These are phyloP conservation scores for Platysternon megacephalum DNA, from an alignment of 2,113 vertebrate species.

Conservation along the genomic window DNA sequence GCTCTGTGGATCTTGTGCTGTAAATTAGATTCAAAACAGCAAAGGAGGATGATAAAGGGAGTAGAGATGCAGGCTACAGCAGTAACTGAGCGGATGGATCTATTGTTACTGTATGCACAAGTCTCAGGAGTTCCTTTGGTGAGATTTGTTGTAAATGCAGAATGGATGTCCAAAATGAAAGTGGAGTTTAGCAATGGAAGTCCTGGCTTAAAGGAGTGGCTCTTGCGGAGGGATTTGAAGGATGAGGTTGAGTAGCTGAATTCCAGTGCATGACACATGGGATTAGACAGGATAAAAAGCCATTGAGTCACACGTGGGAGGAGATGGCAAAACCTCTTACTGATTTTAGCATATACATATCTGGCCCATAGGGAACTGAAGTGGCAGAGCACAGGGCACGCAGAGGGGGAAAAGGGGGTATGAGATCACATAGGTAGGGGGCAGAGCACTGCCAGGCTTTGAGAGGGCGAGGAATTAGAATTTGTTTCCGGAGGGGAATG, in stretches of 20 bases:
- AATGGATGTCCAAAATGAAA: not conserved
- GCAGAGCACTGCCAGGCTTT: not conserved
- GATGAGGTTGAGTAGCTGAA: not conserved
- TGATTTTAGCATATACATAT: not conserved
- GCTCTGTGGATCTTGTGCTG: not conserved
- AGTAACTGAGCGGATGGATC: not conserved
- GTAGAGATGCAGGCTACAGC: constrained; percentile 9
- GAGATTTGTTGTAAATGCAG: fast-evolving
- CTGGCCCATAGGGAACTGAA: not conserved
- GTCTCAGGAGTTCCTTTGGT: not conserved
- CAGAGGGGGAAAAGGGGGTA: not conserved
- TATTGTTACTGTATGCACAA: not conserved
- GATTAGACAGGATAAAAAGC: not conserved
- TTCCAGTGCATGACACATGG: not conserved
- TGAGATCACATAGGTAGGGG: not conserved
- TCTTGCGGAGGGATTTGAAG: not conserved
- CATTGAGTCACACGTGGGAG: not conserved
- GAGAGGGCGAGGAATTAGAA: not conserved
- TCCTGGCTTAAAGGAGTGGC: not conserved
- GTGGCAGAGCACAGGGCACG: not conserved
- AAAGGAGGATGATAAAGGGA: constrained; percentile 40
- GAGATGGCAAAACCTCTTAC: not conserved
- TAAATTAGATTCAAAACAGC: constrained; percentile 20
- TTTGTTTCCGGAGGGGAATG: not conserved
- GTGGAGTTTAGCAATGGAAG: not conserved